These are phyloP conservation scores for Callinectes sapidus DNA, from an alignment of 2,888 invertebrate species.

Conservation along the genomic window DNA sequence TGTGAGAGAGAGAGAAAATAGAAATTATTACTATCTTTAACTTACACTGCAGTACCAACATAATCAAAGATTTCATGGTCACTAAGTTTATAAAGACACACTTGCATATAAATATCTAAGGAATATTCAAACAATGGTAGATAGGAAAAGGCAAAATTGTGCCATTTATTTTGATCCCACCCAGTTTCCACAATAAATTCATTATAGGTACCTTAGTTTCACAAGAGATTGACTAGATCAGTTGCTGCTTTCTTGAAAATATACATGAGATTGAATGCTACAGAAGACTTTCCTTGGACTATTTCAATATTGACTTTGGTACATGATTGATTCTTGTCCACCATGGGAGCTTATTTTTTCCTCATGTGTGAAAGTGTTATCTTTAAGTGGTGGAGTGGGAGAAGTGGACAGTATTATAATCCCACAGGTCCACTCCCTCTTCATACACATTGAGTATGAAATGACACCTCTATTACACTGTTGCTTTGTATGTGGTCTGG, in stretches of 20 bases:
- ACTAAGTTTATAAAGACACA: not conserved
- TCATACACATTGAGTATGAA: not conserved
- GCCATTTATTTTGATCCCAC: constrained; percentile 25
- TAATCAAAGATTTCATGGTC: not conserved
- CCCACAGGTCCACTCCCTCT: constrained; percentile 20
- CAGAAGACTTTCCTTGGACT: not conserved
- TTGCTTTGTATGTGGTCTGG: constrained; percentile 1
- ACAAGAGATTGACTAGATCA: not conserved
- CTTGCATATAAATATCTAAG: not conserved
- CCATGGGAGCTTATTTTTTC: not conserved
- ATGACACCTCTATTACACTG: not conserved
- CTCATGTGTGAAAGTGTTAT: not conserved
- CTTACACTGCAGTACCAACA: not conserved
- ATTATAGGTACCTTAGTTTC: not conserved
- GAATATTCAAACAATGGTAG: not conserved
- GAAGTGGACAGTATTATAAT: not conserved
- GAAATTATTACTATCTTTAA: not conserved
- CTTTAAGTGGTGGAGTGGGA: not conserved
- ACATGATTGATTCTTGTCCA: not conserved
- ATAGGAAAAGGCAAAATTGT: constrained; percentile 8
- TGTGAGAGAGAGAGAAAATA: not conserved
- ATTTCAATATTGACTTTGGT: not conserved
- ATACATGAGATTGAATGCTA: not conserved
- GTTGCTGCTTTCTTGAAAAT: not conserved
- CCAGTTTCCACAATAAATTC: not conserved